These are phyloP conservation scores for Malacoctenus gilli DNA, from an alignment of 2,797 vertebrate species.

Conservation along the genomic window DNA sequence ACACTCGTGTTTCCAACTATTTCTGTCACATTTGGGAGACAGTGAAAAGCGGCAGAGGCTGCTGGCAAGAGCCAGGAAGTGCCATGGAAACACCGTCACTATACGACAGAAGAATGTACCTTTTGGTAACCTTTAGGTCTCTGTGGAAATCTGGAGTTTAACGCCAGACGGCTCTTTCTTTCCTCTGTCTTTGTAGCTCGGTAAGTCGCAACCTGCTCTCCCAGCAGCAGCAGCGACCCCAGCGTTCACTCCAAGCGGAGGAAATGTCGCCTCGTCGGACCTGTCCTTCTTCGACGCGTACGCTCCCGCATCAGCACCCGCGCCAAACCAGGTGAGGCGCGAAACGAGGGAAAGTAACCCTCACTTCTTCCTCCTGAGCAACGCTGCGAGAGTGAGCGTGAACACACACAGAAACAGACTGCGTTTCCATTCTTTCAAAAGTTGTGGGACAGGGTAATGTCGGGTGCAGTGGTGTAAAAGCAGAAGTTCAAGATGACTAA, in stretches of 20 bases:
- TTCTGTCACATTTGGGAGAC: constrained; percentile 5
- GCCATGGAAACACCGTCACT: constrained; percentile 23
- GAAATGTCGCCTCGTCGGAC: constrained; percentile 67
- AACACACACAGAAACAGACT: not conserved
- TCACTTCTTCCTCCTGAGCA: too few species aligned
- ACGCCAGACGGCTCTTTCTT: constrained; percentile 24
- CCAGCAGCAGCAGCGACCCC: constrained; percentile 42
- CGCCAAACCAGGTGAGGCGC: constrained; percentile 72
- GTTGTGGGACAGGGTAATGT: too few species aligned
- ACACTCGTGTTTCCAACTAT: not conserved
- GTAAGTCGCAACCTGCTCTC: constrained; percentile 30
- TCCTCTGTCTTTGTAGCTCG: constrained; percentile 45
- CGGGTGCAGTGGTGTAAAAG: constrained; percentile 29
- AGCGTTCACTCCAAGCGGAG: constrained; percentile 48
- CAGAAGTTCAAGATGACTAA: constrained; percentile 36
- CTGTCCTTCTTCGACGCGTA: constrained; percentile 81
- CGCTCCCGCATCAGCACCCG: constrained; percentile 61
- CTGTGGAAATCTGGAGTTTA: constrained; percentile 21
- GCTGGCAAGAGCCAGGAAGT: constrained; percentile 17
- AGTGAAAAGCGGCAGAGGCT: not conserved
- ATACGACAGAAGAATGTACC: constrained; percentile 40
- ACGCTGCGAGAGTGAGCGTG: not conserved
- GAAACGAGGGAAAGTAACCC: too few species aligned
- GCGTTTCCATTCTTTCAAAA: too few species aligned
- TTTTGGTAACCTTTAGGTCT: constrained; percentile 57